Conservation (phyloP, 2,113 vertebrate genomes). For the Plectropomus leopardus region DNA sequence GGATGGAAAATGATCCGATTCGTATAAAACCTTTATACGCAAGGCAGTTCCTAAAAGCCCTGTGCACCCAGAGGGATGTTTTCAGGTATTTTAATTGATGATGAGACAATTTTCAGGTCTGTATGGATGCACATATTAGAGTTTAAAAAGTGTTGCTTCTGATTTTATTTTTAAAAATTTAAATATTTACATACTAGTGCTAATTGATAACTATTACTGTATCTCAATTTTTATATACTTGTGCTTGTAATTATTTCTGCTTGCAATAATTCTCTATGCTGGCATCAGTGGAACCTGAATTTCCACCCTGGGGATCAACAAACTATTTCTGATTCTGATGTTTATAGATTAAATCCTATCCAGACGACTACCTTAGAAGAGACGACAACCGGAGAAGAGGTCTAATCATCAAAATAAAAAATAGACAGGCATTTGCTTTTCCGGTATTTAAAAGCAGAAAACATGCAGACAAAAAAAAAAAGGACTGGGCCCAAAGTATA, state of each 20-base stretch:
- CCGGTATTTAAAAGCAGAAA: not conserved
- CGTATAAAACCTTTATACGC: not conserved
- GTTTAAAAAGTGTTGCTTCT: not conserved
- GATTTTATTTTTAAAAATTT: no score
- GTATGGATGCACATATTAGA: not conserved
- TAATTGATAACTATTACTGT: no score
- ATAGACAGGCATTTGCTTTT: not conserved
- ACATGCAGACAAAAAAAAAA: not conserved
- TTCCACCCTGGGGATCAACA: no score
- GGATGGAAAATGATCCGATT: not conserved
- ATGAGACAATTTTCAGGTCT: not conserved
- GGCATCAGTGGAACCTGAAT: no score
- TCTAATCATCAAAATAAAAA: not conserved
- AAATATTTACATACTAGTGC: no score
- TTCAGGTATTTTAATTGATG: not conserved
- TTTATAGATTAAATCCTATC: not conserved
- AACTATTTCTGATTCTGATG: no score
- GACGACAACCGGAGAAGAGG: no score
- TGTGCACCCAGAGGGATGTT: not conserved
- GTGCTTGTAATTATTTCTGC: no score
- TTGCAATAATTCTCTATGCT: no score
- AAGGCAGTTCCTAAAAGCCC: not conserved
- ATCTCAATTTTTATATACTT: no score
- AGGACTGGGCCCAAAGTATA: not conserved
- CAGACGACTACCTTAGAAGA: not conserved